These are phyloP conservation scores for Girardia tigrina DNA, from an alignment of 2,888 invertebrate species.

Conservation along the genomic window DNA sequence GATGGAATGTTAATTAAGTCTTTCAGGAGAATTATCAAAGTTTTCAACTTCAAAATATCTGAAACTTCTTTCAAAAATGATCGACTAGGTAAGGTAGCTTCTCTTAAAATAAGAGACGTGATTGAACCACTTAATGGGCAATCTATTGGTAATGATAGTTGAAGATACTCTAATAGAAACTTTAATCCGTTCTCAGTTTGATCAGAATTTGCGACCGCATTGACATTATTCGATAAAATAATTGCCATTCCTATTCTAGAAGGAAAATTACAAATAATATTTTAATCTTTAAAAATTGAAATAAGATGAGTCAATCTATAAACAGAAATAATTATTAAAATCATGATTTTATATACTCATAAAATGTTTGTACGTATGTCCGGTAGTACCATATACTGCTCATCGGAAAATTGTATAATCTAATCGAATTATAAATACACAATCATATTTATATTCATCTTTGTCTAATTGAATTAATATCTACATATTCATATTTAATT, in stretches of 20 bases:
- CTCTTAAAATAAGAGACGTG: slow-evolving; percentile 7
- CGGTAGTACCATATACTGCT: too few relatives aligned
- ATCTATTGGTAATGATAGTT: slow-evolving; percentile 17
- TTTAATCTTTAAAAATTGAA: too few relatives aligned
- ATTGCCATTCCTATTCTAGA: neutral
- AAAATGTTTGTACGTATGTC: too few relatives aligned
- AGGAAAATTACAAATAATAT: neutral
- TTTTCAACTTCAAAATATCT: neutral
- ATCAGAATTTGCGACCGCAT: neutral
- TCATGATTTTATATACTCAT: too few relatives aligned
- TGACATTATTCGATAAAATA: neutral
- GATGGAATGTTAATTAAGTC: neutral
- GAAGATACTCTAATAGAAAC: slow-evolving; percentile 6
- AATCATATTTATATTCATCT: too few relatives aligned
- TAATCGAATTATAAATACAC: too few relatives aligned
- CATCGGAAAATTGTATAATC: too few relatives aligned
- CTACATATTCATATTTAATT: too few relatives aligned
- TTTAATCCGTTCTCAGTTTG: neutral
- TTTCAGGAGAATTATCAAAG: neutral
- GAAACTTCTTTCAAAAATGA: slow-evolving; percentile 15
- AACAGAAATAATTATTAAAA: too few relatives aligned
- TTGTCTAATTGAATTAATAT: too few relatives aligned
- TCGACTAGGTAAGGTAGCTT: slow-evolving; percentile 16
- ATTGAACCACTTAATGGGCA: slow-evolving; percentile 6
- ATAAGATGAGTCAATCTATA: too few relatives aligned